A percentile compares a stretch with the other conserved stretches of the same genome.
These are phyloP conservation scores for Drosophila leontia DNA, from an alignment of 1,140 invertebrate species.

Conservation along the genomic window DNA sequence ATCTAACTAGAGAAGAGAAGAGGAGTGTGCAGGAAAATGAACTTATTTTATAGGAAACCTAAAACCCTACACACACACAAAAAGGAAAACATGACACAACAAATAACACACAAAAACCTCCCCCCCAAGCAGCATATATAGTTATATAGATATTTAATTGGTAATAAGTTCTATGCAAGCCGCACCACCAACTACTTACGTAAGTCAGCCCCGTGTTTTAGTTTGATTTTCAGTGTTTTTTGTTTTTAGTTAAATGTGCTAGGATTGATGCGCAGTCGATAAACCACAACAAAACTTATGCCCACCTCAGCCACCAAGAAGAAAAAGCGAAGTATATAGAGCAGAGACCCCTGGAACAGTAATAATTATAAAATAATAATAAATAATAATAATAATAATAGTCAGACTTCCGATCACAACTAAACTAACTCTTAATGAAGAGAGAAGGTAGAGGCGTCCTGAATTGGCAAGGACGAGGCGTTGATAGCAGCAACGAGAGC, in stretches of 20 bases:
- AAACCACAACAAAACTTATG: constrained; percentile 63
- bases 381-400: constrained; percentile 42
- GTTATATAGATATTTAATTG: constrained; percentile 77
- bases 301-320: constrained; percentile 82
- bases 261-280: constrained; percentile 57
- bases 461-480: constrained; percentile 22
- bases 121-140: constrained; percentile 31
- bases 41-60: constrained; percentile 59
- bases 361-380: constrained; percentile 27
- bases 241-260: constrained; percentile 81
- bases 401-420: constrained; percentile 71
- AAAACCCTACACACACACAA: constrained; percentile 5
- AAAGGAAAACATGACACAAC: constrained; percentile 23
- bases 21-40: constrained; percentile 32
- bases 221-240: constrained; percentile 78
- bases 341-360: constrained; percentile 19
- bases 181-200: constrained; percentile 59
- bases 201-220: constrained; percentile 81
- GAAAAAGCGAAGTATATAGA: constrained; percentile 30
- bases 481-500: constrained; percentile 23
- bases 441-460: constrained; percentile 14
- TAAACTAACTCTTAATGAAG: constrained; percentile 53
- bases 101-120: constrained; percentile 25
- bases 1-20: constrained; percentile 49
- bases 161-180: constrained; percentile 58